Base-by-base conservation (phyloP, 2,888 invertebrate genomes). In the Nephrocerus scutellatus region DNA sequence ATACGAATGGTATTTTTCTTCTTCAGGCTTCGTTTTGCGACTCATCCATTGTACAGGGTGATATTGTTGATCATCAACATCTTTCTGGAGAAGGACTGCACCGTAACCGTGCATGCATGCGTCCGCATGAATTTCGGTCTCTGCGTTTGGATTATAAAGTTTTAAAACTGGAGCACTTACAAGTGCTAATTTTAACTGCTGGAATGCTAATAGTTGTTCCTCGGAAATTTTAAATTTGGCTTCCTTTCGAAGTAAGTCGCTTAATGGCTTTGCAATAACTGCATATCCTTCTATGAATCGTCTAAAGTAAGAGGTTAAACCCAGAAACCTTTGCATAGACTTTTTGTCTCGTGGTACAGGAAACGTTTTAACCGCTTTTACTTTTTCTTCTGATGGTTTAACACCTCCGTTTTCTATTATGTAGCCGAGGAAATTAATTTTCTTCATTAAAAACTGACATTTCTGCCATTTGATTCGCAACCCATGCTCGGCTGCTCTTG, bases 261-360 rank as follows among this genome's bases (percentile, higher is more conserved):
- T 54, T 26, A 62, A 41, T 8, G 56, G 58, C 38, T 50, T 53
- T 3, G 61, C 60, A 13, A 58, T 54, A 10, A 44, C 31, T 5
- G 59, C 39, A 41, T 15, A 43, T 8, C 32, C 28, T 10, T 14
- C 57, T 60, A 19, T 43, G 35, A 8, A 41, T 39, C 32, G 13
- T 7, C 38, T 24, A 9, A 43, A 39, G 12, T 42, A 42, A 2
- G 38, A 35, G 1, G 43, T 32, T 10, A 43, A 13, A 6, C 43
- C 43, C 1, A 36, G 9, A 15, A 39, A 39, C 2, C 36, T 25
- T 20, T 36, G 39, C n/a, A 39, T n/a, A 8, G 30, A 3, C n/a
- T 39, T 39, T 12, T 12, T 22, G n/a, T 32, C 16, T 19, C 4
- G 12, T 9, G 32, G 31, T 14, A 19, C 4, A 6, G 38, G 19